These are phyloP conservation scores for Notothenia rossii DNA, from an alignment of 2,113 vertebrate genomes.

Conservation along the genomic window DNA sequence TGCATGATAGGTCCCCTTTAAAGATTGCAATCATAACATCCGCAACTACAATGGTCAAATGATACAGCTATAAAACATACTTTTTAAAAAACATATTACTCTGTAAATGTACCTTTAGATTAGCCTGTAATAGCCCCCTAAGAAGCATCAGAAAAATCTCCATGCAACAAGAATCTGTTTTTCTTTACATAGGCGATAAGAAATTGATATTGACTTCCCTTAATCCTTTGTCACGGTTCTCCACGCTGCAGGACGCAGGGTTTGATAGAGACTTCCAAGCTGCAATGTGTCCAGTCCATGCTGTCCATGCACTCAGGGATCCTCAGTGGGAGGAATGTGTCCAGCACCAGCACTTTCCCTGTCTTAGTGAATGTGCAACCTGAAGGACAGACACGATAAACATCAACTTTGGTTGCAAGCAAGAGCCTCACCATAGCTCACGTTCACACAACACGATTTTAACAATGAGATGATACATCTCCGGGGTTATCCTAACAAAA, in stretches of 20 bases:
- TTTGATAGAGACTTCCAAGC: constrained; percentile 32
- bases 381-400: constrained; percentile 5
- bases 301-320: constrained; percentile 14
- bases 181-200: constrained; percentile 7
- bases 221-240: constrained; percentile 30
- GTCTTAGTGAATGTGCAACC: constrained; percentile 6
- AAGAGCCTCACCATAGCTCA: neutral
- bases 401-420: neutral
- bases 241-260: neutral
- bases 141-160: constrained; percentile 10
- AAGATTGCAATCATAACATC: neutral
- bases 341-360: constrained; percentile 1
- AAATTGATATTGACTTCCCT: constrained; percentile 33
- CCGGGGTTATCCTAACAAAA: neutral
- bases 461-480: neutral
- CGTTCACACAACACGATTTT: neutral
- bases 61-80: constrained; percentile 1
- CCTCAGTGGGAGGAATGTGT: neutral
- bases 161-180: constrained; percentile 15
- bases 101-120: neutral
- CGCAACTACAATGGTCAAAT: constrained; percentile 15
- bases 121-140: constrained; percentile 4
- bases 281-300: constrained; percentile 23
- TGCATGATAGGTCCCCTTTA: too few relatives aligned
- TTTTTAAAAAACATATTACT: constrained; percentile 12